Evolutionary conservation across 2,113 vertebrate species (phyloP), one percentile per base, ranked within the genome.

Genomic region (Triplophysa siluroides): DNA sequence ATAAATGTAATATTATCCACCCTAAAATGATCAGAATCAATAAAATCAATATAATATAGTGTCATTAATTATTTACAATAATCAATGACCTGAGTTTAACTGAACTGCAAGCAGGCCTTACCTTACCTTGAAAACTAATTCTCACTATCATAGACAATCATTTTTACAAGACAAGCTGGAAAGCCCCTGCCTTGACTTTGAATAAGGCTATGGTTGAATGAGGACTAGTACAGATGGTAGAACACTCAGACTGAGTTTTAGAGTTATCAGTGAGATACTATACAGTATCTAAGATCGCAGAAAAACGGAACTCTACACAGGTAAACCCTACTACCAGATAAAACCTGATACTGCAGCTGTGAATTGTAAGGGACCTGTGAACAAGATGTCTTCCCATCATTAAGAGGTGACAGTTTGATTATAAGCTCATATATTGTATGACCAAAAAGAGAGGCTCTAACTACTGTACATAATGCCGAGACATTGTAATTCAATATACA

Each of bases 121-220:
- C 26, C 11, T 47, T 56, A 21, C 8, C 70, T 78, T 26, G n/a
- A 38, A 60, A 21, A 69, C 41, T 66, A 45, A 80, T 56, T 80
- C 33, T 54, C 71, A 60, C 29, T 11, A 69, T 43, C 43, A n/a
- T 38, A 66, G 24, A 33, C 45, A 71, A 81, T 23, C 60, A 65
- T 77, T 71, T 77, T 71, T 75, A 33, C 78, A 76, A 63, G 29
- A 29, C 56, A 26, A 62, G 13, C 58, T 81, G 83, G 76, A 81
- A 81, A 76, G 63, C 64, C 79, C 79, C 76, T 24, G 18, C 61
- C 52, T 12, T 61, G 68, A n/a, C 21, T 78, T 21, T 67, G 71
- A 52, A 0, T 33, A 60, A 54, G 21, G 19, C 76, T 11, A 63
- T 9, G 14, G 41, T 29, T 54, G 63, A 52, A 62, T 73, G 68